Evolutionary conservation across 1,140 invertebrate species (phyloP).

Genomic region (Anadara kagoshimensis): DNA sequence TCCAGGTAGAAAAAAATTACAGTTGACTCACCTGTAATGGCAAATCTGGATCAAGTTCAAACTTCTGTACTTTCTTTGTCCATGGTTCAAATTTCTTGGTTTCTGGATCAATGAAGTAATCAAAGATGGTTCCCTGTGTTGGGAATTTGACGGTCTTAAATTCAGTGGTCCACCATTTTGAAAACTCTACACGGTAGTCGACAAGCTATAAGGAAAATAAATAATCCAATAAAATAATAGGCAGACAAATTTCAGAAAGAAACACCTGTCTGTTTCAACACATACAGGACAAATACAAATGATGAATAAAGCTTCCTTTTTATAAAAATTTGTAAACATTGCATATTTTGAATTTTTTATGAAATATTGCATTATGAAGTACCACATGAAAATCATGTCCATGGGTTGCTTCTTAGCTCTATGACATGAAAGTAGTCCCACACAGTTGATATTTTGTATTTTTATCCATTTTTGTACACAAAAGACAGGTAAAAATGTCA

Average conservation of each 20-base stretch:
- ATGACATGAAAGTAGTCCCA: no score
- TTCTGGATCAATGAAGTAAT: slow-evolving; percentile 94
- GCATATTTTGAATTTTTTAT: neutral
- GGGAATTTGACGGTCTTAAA: slow-evolving; percentile 98
- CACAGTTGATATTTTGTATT: no score
- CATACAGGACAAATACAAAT: neutral
- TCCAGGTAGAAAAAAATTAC: no score
- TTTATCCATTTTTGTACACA: no score
- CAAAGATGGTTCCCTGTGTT: slow-evolving; percentile 86
- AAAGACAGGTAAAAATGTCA: no score
- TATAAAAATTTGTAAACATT: neutral
- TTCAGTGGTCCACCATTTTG: slow-evolving; percentile 97
- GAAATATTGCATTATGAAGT: neutral
- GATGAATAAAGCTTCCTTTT: neutral
- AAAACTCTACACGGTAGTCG: slow-evolving; percentile 95
- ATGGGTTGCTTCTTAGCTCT: no score
- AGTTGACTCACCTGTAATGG: slow-evolving; percentile 85
- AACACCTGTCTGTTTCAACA: neutral
- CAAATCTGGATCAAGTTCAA: slow-evolving; percentile 93
- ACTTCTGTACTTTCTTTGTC: slow-evolving; percentile 90
- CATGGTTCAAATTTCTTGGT: slow-evolving; percentile 92
- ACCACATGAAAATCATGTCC: neutral
- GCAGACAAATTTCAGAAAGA: neutral
- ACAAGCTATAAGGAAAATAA: slow-evolving; percentile 73
- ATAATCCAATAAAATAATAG: neutral